These are phyloP conservation scores for Stichodactyla mertensii DNA, from an alignment of 64 coral and sea anemone species.

Conservation along the genomic window DNA sequence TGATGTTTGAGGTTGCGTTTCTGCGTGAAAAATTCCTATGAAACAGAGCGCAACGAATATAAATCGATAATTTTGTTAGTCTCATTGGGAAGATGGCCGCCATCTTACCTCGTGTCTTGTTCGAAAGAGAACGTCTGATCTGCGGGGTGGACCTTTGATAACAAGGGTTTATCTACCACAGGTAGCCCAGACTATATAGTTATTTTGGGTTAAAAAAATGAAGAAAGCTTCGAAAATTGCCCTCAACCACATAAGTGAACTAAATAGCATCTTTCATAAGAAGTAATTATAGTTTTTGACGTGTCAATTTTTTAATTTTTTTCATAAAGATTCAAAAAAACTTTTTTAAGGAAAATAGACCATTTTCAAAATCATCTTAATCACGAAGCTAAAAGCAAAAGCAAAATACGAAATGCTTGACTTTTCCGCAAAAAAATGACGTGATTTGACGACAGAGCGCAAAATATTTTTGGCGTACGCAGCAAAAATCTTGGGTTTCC, in stretches of 20 bases:
- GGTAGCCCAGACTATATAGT: background rate
- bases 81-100: background rate
- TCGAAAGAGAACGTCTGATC: slow-evolving; percentile 25
- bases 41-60: background rate
- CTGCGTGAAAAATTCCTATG: background rate
- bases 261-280: too few relatives aligned
- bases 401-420: too few relatives aligned
- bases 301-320: too few relatives aligned
- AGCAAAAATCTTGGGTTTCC: slow-evolving; percentile 1
- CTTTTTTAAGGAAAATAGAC: too few relatives aligned
- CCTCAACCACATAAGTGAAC: background rate
- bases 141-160: slow-evolving; percentile 46
- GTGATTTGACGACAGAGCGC: too few relatives aligned
- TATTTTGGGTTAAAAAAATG: background rate
- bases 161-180: background rate
- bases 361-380: too few relatives aligned
- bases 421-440: too few relatives aligned
- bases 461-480: background rate
- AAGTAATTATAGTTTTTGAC: too few relatives aligned
- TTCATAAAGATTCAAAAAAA: too few relatives aligned
- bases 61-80: background rate
- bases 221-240: background rate
- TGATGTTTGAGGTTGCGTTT: background rate
- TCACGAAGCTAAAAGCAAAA: too few relatives aligned
- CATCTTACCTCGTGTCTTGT: slow-evolving; percentile 86